Base-by-base conservation (phyloP, 1,140 invertebrate genomes). In the Aphaenogaster rudis region DNA sequence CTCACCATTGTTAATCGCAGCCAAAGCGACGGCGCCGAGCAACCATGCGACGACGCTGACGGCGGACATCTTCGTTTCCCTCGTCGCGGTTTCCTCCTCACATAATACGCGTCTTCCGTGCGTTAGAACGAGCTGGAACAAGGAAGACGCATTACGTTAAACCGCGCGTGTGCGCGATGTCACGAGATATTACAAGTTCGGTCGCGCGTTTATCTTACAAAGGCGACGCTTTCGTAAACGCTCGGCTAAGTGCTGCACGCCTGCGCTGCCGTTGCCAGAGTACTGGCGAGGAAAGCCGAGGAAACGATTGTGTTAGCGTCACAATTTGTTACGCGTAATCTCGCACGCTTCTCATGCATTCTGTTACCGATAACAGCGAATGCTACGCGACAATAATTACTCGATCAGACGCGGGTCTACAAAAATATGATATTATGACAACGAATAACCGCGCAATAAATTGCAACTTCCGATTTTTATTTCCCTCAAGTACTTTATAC, bases 1-100 rank as follows among this genome's bases (percentile, higher is more conserved):
- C 94, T 94, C 82, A 94, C 94, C 94, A 82, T 93, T 93, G 72
- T 92, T 94, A 87, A 94, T 91, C 86, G 93, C 87, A 82, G 91
- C 88, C 84, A 94, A 89, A 86, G 90, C 91, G 87, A 93, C 91
- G 87, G 93, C 91, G 90, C 93, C 91, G 80, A 93, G 90, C 86
- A 94, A 86, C 93, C 93, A 92, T 72, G 87, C 90, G 81, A 90
- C 85, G 82, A 90, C 91, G 86, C 87, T 89, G 91, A 93, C 88
- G 88, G 90, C 90, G 89, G 91, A 93, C 93, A 94, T 94, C 91
- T 94, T 94, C 89, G 91, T 92, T 93, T 90, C 87, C 92, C 88
- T 90, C 86, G 85, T 84, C 87, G 86, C 82, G 52, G 88, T 71
- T 91, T 89, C 88, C 91, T 91, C 92, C 89, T 93, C 92, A 94